Percentiles rank a stretch among this genome's conserved stretches.
These are phyloP conservation scores for Monarcha castaneiventris DNA, from an alignment of 2,113 vertebrate genomes.

Conservation along the genomic window DNA sequence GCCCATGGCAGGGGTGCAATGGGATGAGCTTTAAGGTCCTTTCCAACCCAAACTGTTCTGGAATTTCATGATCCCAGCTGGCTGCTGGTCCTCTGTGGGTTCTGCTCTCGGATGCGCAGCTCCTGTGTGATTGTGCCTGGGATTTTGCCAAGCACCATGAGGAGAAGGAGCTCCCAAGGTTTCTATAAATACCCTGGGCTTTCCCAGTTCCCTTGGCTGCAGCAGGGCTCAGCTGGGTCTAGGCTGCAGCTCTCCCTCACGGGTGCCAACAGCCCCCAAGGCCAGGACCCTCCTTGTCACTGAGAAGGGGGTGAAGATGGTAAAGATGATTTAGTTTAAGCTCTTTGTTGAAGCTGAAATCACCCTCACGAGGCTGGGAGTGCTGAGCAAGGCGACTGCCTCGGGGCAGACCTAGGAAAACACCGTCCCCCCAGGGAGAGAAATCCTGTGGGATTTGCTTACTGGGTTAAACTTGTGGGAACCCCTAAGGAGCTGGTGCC, in stretches of 20 bases:
- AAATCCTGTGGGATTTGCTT: neutral
- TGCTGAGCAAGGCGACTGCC: neutral
- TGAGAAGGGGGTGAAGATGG: neutral
- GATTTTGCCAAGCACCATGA: neutral
- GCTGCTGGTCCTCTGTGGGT: neutral
- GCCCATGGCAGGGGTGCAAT: neutral
- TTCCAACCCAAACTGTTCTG: neutral
- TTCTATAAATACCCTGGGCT: neutral
- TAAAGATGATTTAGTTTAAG: neutral
- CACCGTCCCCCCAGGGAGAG: neutral
- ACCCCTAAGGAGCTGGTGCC: neutral
- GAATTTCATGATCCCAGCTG: neutral
- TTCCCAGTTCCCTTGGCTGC: neutral
- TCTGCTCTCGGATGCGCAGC: fast-evolving
- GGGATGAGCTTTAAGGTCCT: neutral
- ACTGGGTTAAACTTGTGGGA: neutral
- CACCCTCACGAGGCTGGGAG: neutral
- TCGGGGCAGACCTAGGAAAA: neutral
- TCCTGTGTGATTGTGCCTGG: neutral
- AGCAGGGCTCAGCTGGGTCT: neutral
- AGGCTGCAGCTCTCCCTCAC: neutral
- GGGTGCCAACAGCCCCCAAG: neutral
- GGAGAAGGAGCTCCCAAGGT: neutral
- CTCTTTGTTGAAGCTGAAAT: neutral
- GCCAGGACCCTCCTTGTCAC: neutral